Percentiles rank a stretch among this genome's conserved stretches.
Conservation (phyloP, 2,888 invertebrate genomes). For the Apotomis capreana region DNA sequence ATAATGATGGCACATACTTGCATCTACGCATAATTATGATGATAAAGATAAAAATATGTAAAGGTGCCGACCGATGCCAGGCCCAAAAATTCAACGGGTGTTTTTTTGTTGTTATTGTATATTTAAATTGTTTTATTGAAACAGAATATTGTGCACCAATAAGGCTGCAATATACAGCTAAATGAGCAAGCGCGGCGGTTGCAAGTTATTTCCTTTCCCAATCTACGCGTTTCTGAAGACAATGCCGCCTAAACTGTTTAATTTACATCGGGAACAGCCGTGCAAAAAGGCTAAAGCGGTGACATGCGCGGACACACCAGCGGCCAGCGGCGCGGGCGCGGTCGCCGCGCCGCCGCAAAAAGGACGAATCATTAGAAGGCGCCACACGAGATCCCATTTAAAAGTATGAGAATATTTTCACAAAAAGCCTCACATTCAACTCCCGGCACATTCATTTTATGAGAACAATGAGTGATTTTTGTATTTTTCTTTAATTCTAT, state of each 20-base stretch:
- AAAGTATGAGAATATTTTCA: constrained; percentile 84
- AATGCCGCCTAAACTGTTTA: constrained; percentile 79
- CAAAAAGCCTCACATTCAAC: constrained; percentile 83
- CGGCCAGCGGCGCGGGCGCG: constrained; percentile 71
- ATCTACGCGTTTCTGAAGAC: constrained; percentile 60
- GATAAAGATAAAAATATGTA: constrained; percentile 9
- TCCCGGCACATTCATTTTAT: constrained; percentile 83
- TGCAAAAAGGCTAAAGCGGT: constrained; percentile 73
- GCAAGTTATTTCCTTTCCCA: constrained; percentile 57
- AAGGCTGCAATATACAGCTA: constrained; percentile 9
- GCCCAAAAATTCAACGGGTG: not conserved
- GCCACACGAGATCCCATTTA: constrained; percentile 83
- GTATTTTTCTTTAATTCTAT: constrained; percentile 83
- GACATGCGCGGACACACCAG: constrained; percentile 79
- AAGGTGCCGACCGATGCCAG: not conserved
- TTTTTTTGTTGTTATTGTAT: not conserved
- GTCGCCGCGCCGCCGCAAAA: constrained; percentile 75
- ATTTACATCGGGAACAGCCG: constrained; percentile 76
- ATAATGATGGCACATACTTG: not conserved
- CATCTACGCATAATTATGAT: not conserved
- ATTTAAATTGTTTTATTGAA: constrained; percentile 8
- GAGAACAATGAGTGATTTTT: constrained; percentile 84
- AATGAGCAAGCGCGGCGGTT: constrained; percentile 46
- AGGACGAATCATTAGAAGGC: constrained; percentile 82
- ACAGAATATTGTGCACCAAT: not conserved